These are phyloP conservation scores for Lasioglossum villosulum DNA, from an alignment of 2,888 invertebrate species.

Conservation along the genomic window DNA sequence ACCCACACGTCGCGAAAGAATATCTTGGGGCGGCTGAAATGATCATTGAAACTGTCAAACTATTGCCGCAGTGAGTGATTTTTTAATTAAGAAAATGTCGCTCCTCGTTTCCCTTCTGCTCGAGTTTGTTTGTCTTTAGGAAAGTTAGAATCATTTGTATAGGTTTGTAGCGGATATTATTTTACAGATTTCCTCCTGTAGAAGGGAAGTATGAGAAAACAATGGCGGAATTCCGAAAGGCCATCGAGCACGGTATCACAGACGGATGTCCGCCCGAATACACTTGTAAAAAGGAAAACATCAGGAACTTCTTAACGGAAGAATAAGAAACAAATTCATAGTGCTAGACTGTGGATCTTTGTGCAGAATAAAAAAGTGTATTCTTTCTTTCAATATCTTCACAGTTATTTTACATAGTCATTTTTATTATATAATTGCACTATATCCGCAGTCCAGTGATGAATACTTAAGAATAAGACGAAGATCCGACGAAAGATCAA, in stretches of 20 bases:
- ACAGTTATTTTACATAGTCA: too few species aligned
- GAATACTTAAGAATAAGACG: not conserved
- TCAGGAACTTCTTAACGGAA: conserved; percentile 76
- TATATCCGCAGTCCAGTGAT: not conserved
- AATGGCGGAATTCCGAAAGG: conserved; percentile 88
- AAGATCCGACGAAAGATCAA: not conserved
- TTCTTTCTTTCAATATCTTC: too few species aligned
- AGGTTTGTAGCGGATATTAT: not conserved
- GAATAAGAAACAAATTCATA: conserved; percentile 29
- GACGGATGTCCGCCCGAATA: conserved; percentile 80
- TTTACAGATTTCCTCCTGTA: conserved; percentile 85
- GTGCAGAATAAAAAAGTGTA: not conserved
- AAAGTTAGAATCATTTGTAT: too few species aligned
- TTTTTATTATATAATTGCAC: not conserved
- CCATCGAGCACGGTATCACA: conserved; percentile 88
- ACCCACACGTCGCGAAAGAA: conserved; percentile 89
- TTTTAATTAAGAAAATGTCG: not conserved
- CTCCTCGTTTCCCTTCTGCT: not conserved
- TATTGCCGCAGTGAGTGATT: conserved; percentile 84
- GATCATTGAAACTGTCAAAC: conserved; percentile 89
- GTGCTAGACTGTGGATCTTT: not conserved
- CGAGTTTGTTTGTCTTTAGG: not conserved
- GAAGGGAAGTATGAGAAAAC: conserved; percentile 88
- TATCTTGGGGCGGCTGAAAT: conserved; percentile 93
- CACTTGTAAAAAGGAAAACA: conserved; percentile 80